These are phyloP conservation scores for Drosophila truncata DNA, from an alignment of 1,140 invertebrate genomes.

Conservation along the genomic window DNA sequence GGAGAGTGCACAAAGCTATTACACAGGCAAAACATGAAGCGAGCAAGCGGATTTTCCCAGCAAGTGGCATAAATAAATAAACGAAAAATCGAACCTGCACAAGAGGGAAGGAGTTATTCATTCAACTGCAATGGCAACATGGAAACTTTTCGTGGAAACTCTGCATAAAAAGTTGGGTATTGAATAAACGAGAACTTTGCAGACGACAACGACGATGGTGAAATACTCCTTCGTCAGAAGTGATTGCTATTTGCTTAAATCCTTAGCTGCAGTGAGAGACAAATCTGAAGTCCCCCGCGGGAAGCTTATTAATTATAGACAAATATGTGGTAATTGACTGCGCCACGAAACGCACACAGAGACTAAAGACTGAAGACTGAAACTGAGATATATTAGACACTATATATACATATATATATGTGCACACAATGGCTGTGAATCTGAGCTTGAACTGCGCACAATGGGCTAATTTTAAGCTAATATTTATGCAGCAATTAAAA, in stretches of 20 bases:
- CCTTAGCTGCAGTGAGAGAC: slow-evolving; percentile 15
- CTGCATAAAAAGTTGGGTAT: slow-evolving; percentile 26
- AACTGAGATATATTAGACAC: slow-evolving; percentile 4
- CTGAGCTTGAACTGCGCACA: slow-evolving; percentile 46
- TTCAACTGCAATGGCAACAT: slow-evolving; percentile 23
- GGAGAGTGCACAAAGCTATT: slow-evolving; percentile 10
- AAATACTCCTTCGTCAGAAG: background rate
- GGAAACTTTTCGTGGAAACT: slow-evolving; percentile 13
- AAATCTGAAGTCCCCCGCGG: slow-evolving; percentile 20
- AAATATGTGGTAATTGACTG: slow-evolving; percentile 80
- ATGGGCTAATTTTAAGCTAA: slow-evolving; percentile 81
- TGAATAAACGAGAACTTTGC: slow-evolving; percentile 49
- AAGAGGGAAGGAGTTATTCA: background rate
- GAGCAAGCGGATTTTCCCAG: slow-evolving; percentile 22
- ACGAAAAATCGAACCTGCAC: slow-evolving; percentile 42
- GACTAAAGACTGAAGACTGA: background rate
- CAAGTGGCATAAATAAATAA: slow-evolving; percentile 70
- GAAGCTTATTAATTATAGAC: slow-evolving; percentile 70
- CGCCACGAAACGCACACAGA: slow-evolving; percentile 10
- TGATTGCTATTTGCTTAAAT: slow-evolving; percentile 46
- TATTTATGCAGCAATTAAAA: slow-evolving; percentile 84
- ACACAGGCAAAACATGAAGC: background rate
- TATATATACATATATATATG: background rate
- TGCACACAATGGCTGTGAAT: slow-evolving; percentile 12
- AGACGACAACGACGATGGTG: slow-evolving; percentile 18